These are phyloP conservation scores for Percopsis omiscomaycus DNA, from an alignment of 2,797 vertebrate genomes.

Conservation along the genomic window DNA sequence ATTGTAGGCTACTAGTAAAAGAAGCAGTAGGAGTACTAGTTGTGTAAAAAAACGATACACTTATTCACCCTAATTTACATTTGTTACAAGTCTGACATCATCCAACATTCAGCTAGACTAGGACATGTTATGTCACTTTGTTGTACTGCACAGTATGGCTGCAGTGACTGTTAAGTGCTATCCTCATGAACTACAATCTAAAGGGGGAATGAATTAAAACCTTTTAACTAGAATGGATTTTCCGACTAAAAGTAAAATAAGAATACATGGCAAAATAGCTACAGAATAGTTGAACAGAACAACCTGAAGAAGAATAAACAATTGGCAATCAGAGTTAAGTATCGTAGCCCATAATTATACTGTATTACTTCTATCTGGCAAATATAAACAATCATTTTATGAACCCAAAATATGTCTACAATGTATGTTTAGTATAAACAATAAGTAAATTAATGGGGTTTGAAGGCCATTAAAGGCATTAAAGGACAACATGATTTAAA, in stretches of 20 bases:
- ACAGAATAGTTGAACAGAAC: no score
- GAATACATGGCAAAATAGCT: no score
- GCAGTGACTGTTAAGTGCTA: background rate
- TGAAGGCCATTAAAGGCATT: background rate
- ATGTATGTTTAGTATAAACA: no score
- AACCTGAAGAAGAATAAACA: no score
- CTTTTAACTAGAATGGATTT: no score
- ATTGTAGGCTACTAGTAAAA: background rate
- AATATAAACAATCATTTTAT: no score
- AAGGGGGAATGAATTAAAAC: background rate
- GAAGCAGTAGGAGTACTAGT: slow-evolving; percentile 10
- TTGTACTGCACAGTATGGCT: slow-evolving; percentile 2
- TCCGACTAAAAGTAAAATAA: no score
- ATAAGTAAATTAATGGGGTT: background rate
- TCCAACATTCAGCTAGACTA: background rate
- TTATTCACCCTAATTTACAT: slow-evolving; percentile 15
- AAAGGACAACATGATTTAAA: no score
- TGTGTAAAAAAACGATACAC: background rate
- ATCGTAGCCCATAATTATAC: no score
- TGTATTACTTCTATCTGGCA: no score
- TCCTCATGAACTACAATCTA: background rate
- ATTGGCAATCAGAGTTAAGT: no score
- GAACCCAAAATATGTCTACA: no score
- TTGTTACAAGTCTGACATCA: slow-evolving; percentile 16
- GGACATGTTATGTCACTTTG: background rate